Percentiles rank a stretch among this genome's conserved stretches.
These are phyloP conservation scores for Scarus forsteni DNA, from an alignment of 2,797 vertebrate species.

Conservation along the genomic window DNA sequence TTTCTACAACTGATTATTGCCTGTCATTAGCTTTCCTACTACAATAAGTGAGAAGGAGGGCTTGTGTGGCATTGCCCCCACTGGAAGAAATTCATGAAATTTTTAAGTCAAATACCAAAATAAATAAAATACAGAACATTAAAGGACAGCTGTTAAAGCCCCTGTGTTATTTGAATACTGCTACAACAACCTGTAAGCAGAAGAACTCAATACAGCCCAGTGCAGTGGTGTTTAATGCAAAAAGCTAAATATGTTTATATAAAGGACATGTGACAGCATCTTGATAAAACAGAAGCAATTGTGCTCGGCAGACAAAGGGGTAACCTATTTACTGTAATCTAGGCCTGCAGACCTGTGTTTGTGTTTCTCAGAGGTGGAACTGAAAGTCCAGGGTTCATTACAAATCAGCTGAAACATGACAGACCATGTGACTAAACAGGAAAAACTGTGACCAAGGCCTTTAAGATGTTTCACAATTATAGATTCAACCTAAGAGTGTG, in stretches of 20 bases:
- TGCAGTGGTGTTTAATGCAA: neutral
- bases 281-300: neutral
- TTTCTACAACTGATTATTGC: no score
- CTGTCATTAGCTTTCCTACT: no score
- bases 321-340: conserved; percentile 16
- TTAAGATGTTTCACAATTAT: conserved; percentile 49
- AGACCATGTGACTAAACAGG: neutral
- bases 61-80: no score
- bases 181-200: neutral
- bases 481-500: conserved; percentile 2
- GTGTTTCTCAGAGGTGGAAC: conserved; percentile 42
- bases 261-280: neutral
- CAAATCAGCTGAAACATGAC: conserved; percentile 4
- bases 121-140: neutral
- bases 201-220: conserved; percentile 5
- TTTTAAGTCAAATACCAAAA: no score
- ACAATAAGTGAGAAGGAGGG: no score
- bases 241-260: no score
- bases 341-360: neutral
- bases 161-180: no score
- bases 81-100: no score
- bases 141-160: neutral
- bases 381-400: conserved; percentile 64
- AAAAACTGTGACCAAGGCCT: neutral
- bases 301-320: neutral